Evolutionary conservation across 30 jellyfish, hydroid and myxozoan genomes (phyloP), one percentile per base, ranked within the genome.

Genomic region (Aurelia coerulea): DNA sequence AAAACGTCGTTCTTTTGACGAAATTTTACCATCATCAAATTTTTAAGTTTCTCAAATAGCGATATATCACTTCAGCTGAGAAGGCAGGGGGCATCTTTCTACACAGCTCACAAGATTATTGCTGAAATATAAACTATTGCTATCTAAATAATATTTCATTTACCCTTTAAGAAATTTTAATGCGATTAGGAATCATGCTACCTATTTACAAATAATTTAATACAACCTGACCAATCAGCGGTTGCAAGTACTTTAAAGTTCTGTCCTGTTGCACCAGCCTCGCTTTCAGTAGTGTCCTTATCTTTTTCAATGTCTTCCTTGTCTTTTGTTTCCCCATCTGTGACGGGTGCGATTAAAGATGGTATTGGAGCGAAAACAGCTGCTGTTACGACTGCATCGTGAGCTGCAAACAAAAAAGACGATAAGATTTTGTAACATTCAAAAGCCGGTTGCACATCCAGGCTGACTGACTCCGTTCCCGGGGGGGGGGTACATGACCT

Each of bases 311-410:
- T 60, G 63, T 58, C 58, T 15, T 72, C 86, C 7, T 34, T 50
- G 42, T 63, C 94, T 16, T 41, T 58, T 68, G 60, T 81, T 12
- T 83, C 85, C 10, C 65, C 32, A 14, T 56, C 88, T 14, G 80
- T 33, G 16, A 87, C 41, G 2, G 90, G 90, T 31, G 90, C 67
- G 31, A 91, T 75, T 32, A 85, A 70, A 4, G 96, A 73, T 58
- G 97, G 97, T 8, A 76, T 65, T n/a, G 97, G 97, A 31, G 96
- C 97, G 78, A 91, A 91, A 16, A 91, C 90, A 39, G 97, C 97
- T 14, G 96, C 93, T 9, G 97, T 91, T 52, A 91, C 97, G n/a
- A 91, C 97, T 13, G 97, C 91, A 59, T 77, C 97, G 86, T 84
- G 97, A 42, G 97, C 97, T 91, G 15, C 56, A 46, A 46, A 39